These are phyloP conservation scores for Laterallus jamaicensis DNA, from an alignment of 2,113 vertebrate species.

Conservation along the genomic window DNA sequence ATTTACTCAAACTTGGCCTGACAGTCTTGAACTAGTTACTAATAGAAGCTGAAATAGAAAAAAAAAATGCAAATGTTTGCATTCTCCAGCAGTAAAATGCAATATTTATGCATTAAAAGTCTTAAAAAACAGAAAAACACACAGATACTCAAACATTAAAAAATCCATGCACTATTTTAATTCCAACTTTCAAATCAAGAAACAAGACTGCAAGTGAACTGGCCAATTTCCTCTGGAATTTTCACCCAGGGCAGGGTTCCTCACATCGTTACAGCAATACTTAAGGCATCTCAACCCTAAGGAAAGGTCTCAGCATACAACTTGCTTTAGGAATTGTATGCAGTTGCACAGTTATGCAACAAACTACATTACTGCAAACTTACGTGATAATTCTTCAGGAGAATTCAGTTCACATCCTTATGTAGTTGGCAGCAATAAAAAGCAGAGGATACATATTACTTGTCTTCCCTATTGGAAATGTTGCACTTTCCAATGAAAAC, in stretches of 20 bases:
- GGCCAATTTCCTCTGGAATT: neutral
- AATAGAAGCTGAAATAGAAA: neutral
- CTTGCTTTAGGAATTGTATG: neutral
- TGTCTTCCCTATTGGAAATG: neutral
- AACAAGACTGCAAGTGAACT: neutral
- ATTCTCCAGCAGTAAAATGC: neutral
- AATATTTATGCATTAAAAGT: neutral
- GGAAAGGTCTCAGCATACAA: neutral
- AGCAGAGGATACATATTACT: slow-evolving; percentile 31
- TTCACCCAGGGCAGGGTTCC: neutral
- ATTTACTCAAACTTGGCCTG: neutral
- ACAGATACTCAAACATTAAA: neutral
- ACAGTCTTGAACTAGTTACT: neutral
- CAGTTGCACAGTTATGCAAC: neutral
- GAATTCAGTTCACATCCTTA: slow-evolving; percentile 79
- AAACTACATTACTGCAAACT: slow-evolving; percentile 55
- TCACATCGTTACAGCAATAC: neutral
- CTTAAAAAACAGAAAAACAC: neutral
- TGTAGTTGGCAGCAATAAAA: slow-evolving; percentile 42
- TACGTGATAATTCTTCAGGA: slow-evolving; percentile 73
- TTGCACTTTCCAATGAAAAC: neutral
- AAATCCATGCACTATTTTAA: neutral
- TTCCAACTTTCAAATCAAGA: neutral
- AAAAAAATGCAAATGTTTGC: neutral
- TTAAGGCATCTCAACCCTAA: fast-evolving